These are phyloP conservation scores for Agelaius phoeniceus DNA, from an alignment of 2,113 vertebrate species.

Conservation along the genomic window DNA sequence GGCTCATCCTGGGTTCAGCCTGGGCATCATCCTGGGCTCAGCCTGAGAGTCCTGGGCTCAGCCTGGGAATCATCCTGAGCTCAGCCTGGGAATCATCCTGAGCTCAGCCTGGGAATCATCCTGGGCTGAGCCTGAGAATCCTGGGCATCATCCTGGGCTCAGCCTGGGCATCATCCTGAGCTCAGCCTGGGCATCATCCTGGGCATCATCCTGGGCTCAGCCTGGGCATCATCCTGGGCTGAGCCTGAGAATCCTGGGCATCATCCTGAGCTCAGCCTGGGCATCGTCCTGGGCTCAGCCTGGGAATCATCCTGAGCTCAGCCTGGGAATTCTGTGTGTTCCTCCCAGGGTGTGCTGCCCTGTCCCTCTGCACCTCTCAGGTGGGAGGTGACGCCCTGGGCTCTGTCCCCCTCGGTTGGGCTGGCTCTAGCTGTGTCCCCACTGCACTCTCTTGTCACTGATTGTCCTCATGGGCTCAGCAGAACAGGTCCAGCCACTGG, in stretches of 20 bases:
- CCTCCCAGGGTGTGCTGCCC: rapidly evolving
- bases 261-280: not conserved
- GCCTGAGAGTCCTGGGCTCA: too few species aligned
- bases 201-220: not conserved
- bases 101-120: not conserved
- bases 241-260: not conserved
- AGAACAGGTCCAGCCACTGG: not conserved
- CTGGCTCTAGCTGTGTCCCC: not conserved
- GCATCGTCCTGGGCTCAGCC: not conserved
- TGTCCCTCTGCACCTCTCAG: not conserved
- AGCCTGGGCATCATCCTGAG: not conserved
- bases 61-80: not conserved
- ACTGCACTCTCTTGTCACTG: not conserved
- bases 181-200: not conserved
- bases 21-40: not conserved
- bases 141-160: not conserved
- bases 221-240: not conserved
- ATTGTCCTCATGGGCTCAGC: rapidly evolving
- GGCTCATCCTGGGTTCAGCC: not conserved
- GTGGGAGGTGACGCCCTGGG: not conserved
- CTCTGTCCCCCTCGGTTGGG: not conserved
- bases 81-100: not conserved
- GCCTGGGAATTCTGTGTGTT: not conserved
- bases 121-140: not conserved
- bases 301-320: not conserved